A percentile compares a stretch with the other conserved stretches of the same genome.
phyloP scores from a whole-genome alignment of 2,888 invertebrate genomes.

The Caenorhabditis macrosperma region DNA sequence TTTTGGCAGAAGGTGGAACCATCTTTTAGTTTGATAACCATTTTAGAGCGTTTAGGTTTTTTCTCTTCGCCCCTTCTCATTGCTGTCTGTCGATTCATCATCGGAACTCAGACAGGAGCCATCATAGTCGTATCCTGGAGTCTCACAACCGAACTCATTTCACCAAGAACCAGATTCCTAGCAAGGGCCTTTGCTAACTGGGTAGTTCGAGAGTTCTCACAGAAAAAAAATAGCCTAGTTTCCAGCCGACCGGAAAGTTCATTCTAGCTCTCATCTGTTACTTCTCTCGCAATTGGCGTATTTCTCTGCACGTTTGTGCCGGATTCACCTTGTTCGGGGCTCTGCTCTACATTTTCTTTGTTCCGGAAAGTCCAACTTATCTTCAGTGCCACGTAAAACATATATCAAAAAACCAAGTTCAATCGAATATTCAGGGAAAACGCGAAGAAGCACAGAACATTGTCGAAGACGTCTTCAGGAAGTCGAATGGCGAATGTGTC shows the following conservation, averaged over 20 bases:
- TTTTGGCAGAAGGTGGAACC: constrained; percentile 25
- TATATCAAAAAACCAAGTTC: too few relatives aligned
- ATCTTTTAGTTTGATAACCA: background rate
- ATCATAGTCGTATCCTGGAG: constrained; percentile 58
- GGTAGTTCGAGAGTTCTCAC: constrained; percentile 6
- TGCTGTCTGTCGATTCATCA: constrained; percentile 40
- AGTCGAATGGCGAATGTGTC: constrained; percentile 41
- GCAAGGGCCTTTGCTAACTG: constrained; percentile 58
- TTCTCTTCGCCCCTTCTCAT: constrained; percentile 28
- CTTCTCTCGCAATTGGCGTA: constrained; percentile 53
- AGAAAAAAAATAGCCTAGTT: background rate
- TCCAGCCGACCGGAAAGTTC: constrained; percentile 56
- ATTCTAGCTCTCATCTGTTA: constrained; percentile 54
- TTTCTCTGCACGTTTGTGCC: constrained; percentile 50
- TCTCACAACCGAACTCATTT: constrained; percentile 50
- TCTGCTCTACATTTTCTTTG: constrained; percentile 35
- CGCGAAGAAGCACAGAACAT: constrained; percentile 26
- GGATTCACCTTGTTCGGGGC: constrained; percentile 33
- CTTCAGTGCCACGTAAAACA: constrained; percentile 43
- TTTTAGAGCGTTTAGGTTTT: constrained; percentile 27
- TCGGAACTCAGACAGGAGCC: constrained; percentile 50
- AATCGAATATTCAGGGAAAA: constrained; percentile 36
- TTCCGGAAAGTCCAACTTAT: constrained; percentile 58
- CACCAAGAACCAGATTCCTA: constrained; percentile 46
- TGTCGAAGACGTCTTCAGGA: constrained; percentile 16